Base-by-base conservation (phyloP, 2,888 invertebrate genomes). In the Polydrusus tereticollis region DNA sequence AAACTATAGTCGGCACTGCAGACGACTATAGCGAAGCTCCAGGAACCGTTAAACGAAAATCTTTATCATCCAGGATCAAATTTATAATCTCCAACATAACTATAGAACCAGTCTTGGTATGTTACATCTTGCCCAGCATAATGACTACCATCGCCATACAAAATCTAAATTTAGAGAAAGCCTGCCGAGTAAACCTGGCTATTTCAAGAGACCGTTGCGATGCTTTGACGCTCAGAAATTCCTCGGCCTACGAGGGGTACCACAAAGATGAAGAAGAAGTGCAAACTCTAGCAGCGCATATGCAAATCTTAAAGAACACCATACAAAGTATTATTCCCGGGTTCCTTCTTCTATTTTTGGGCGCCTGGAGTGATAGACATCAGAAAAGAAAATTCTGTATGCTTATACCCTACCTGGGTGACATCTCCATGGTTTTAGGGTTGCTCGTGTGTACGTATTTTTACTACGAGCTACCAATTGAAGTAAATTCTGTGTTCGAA, bases 131-230 rank as follows among this genome's bases (percentile, higher is more conserved):
- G 77, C 87, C 88, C 0, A 86, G 86, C 70, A 86, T 88, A 1
- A 80, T 89, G 38, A 90, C 93, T 0, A 89, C 90, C 21, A 81
- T 94, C 75, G 93, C 93, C 16, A 93, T 93, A 57, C 94, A 94
- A 83, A 94, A 94, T 85, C 86, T 94, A 65, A 93, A 93, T 82
- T 86, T 94, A 81, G 94, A 94, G 84, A 94, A 94, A 85, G 94
- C 94, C 0, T 94, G 94, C 82, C 86, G 94, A 73, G 94, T 94
- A 0, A 94, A 94, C 83, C 87, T 94, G 78, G 87, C 86, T 8
- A 92, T 91, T 78, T 88, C 90, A 0, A 89, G 90, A 69, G 88
- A 89, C 69, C 88, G 93, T 3, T 94, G 94, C 82, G 90, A 91
- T 78, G 93, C 94, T 0, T 83, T 94, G 36, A 89, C 92, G 0